Base-by-base conservation (phyloP, 2,888 invertebrate genomes). In the Dasypogon diadema region DNA sequence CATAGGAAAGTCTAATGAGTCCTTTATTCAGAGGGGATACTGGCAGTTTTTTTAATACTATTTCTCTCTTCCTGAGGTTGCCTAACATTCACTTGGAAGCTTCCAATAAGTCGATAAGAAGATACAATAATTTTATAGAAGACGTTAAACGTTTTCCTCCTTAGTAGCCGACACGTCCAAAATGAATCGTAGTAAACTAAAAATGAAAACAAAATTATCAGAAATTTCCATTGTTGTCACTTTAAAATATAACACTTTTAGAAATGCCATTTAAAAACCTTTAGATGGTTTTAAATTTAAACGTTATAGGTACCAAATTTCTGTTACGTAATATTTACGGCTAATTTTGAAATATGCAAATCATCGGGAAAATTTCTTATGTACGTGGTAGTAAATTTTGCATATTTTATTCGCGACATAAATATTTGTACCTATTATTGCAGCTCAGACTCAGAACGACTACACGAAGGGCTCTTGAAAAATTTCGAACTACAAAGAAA, bases 341-440 rank as follows among this genome's bases (percentile, higher is more conserved):
- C 12, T 12, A 42, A 42, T 42, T 42, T 42, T 42, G n/a, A 42
- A 60, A 34, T 26, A 60, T 60, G 60, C 34, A 60, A 42, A 37
- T 16, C 12, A 8, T 60, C 10, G 21, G 34, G 21, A 60, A 60
- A 60, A 37, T 60, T 60, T 22, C 60, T 37, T 37, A 37, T 37
- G 60, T 60, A 60, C 12, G 60, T 60, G 12, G 30, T 6, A 37
- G 16, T 8, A 58, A 34, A 16, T 1, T 55, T 6, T 30, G n/a
- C n/a, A n/a, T n/a, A n/a, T 30, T 8, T 12, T 12, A 21, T 0
- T 2, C 3, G 24, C 12, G 3, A n/a, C 4, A 22, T 55, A n/a
- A n/a, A n/a, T 5, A 12, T 26, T 22, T 6, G 14, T 26, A 58
- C 26, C 16, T 60, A 10, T 22, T 16, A 10, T 60, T 60, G 2